Conservation (phyloP, 2,113 vertebrate species). For the Paedocypris sp. region DNA sequence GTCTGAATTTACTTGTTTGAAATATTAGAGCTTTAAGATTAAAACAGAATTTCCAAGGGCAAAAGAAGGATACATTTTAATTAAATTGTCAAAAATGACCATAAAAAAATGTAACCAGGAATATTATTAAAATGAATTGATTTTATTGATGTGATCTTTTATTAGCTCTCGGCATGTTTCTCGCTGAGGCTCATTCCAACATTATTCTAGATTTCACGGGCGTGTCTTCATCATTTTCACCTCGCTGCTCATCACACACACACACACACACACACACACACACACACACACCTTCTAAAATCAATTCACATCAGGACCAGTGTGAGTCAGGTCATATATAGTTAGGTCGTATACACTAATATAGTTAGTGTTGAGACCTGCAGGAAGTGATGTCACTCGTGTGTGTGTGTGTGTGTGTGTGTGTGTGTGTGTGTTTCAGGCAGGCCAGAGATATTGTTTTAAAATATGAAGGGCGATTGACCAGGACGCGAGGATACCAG, state of each 20-base stretch:
- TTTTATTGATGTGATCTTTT: not conserved
- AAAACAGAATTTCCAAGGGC: too few relatives aligned
- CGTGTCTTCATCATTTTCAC: not conserved
- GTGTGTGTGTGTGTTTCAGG: slow-evolving; percentile 52
- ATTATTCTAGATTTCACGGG: not conserved
- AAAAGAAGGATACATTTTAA: too few relatives aligned
- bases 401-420: slow-evolving; percentile 3
- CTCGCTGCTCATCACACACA: not conserved
- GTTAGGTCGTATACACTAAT: not conserved
- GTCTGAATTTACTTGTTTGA: too few relatives aligned
- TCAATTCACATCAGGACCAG: not conserved
- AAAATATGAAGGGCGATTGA: slow-evolving; percentile 86
- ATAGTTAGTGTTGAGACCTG: not conserved
- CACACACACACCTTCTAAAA: not conserved
- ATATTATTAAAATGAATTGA: too few relatives aligned
- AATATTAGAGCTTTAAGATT: too few relatives aligned
- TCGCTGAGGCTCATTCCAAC: not conserved
- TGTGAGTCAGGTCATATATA: not conserved
- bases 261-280: too few relatives aligned
- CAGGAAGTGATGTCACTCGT: too few relatives aligned
- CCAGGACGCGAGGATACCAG: slow-evolving; percentile 91
- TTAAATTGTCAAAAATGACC: too few relatives aligned
- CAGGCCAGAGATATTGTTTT: slow-evolving; percentile 88
- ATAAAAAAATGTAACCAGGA: too few relatives aligned
- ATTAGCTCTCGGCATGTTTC: not conserved